These are phyloP conservation scores for Amia ocellicauda DNA, from an alignment of 2,113 vertebrate genomes.

Conservation along the genomic window DNA sequence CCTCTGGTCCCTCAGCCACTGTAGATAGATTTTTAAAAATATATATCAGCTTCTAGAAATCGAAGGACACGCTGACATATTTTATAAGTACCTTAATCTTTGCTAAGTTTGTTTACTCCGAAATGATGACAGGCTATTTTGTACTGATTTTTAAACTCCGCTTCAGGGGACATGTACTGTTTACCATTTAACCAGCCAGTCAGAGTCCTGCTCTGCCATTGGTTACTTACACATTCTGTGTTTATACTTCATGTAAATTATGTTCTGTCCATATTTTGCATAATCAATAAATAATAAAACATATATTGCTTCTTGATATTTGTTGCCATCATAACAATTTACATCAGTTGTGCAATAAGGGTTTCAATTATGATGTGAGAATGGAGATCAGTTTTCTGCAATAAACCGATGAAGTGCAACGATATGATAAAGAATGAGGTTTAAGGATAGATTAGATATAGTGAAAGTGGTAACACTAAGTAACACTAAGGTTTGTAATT, in stretches of 20 bases:
- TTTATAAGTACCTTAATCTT: constrained; percentile 13
- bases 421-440: too few species aligned
- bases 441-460: too few species aligned
- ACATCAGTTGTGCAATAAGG: neutral
- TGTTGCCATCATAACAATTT: neutral
- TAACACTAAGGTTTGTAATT: too few species aligned
- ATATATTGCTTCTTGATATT: neutral
- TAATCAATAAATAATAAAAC: constrained; percentile 33
- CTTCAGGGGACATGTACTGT: constrained; percentile 39
- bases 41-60: neutral
- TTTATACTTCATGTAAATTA: constrained; percentile 23
- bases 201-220: neutral
- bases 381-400: neutral
- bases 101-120: constrained; percentile 32
- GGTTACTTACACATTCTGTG: constrained; percentile 26
- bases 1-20: neutral
- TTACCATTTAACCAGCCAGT: constrained; percentile 8
- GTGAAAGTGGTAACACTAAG: too few species aligned
- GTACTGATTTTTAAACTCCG: constrained; percentile 40
- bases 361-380: neutral
- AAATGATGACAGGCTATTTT: constrained; percentile 34
- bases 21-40: constrained; percentile 9
- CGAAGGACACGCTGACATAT: neutral
- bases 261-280: constrained; percentile 31
- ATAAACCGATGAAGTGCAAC: too few species aligned